Conservation (phyloP, 2,797 vertebrate genomes). For the Pterois miles region DNA sequence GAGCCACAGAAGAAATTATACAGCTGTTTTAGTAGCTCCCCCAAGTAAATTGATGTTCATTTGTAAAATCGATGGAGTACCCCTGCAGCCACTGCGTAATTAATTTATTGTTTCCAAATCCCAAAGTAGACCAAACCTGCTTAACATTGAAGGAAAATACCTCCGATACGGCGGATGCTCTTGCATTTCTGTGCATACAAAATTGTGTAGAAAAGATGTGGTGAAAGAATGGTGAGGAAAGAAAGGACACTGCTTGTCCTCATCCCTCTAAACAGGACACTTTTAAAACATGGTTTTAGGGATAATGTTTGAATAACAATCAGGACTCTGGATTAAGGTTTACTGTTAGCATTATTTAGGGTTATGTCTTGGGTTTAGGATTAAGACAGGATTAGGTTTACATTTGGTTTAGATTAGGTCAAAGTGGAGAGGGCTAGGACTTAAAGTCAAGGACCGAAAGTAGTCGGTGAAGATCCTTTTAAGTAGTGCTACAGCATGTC, state of each 20-base stretch:
- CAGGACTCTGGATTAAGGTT: constrained; percentile 28
- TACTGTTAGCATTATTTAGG: constrained; percentile 12
- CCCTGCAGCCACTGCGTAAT: background rate
- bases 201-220: background rate
- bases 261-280: background rate
- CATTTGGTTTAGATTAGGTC: background rate
- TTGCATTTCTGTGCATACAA: background rate
- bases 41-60: background rate
- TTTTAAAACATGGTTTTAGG: constrained; percentile 22
- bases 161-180: background rate
- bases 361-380: constrained; percentile 22
- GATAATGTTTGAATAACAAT: constrained; percentile 19
- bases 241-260: constrained; percentile 8
- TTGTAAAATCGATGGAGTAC: background rate
- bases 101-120: background rate
- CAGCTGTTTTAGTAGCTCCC: background rate
- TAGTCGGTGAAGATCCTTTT: background rate
- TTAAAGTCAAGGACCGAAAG: background rate
- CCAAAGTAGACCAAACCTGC: background rate
- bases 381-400: constrained; percentile 35
- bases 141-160: background rate
- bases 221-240: background rate
- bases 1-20: background rate
- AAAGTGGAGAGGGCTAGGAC: constrained; percentile 6
- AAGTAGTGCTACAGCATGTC: background rate